Conservation (phyloP, 1,140 invertebrate species). For the Diploscapter pachys region DNA sequence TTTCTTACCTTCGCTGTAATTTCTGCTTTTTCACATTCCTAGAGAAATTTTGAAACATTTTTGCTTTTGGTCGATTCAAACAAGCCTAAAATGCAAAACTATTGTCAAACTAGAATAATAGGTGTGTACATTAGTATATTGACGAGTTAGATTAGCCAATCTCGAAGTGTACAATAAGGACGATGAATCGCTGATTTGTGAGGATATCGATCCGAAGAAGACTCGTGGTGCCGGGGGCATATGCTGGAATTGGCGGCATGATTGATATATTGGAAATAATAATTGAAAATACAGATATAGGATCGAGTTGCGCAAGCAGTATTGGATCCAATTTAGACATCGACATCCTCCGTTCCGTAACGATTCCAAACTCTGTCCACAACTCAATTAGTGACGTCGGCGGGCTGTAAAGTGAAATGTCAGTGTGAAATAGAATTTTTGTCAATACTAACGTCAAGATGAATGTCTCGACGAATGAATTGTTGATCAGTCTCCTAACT, state of each 20-base stretch:
- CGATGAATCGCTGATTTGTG: constrained; percentile 27
- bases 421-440: constrained; percentile 38
- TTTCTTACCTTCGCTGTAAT: constrained; percentile 46
- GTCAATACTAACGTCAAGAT: background rate
- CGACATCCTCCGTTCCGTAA: constrained; percentile 38
- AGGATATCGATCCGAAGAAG: constrained; percentile 48
- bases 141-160: constrained; percentile 46
- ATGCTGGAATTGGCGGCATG: constrained; percentile 23
- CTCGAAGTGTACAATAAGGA: constrained; percentile 45
- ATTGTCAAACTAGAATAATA: constrained; percentile 1
- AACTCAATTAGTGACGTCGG: constrained; percentile 46
- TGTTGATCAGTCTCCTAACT: constrained; percentile 31
- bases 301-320: background rate
- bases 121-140: constrained; percentile 40
- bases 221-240: constrained; percentile 31
- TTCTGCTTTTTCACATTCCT: constrained; percentile 52
- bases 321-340: no score
- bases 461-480: constrained; percentile 21
- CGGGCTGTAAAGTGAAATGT: constrained; percentile 3
- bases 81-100: background rate
- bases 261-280: constrained; percentile 2
- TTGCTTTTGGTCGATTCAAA: constrained; percentile 7
- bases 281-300: constrained; percentile 18
- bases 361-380: constrained; percentile 54
- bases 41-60: constrained; percentile 28